Percentiles rank a stretch among this genome's conserved stretches.
phyloP scores from a whole-genome alignment of 2,888 invertebrate species.

The Watsonalla cultraria region DNA sequence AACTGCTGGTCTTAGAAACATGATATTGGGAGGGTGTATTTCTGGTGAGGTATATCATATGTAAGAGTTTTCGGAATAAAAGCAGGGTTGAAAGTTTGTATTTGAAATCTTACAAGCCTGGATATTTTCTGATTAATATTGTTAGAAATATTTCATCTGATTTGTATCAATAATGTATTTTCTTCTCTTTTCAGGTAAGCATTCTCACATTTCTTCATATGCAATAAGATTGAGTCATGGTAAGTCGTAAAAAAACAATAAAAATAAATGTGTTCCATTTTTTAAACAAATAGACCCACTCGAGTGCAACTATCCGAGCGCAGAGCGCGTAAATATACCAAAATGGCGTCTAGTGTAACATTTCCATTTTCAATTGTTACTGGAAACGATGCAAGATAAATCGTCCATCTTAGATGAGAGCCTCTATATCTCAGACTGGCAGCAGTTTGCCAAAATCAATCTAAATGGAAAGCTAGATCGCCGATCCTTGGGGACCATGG shows the following conservation, averaged over 20 bases:
- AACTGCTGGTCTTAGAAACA: too few relatives aligned
- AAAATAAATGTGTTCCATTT: not conserved
- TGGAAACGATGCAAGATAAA: constrained; percentile 44
- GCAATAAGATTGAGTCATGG: constrained; percentile 7
- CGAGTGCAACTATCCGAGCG: constrained; percentile 15
- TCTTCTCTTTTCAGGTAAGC: constrained; percentile 19
- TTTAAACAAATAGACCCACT: constrained; percentile 7
- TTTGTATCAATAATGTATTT: not conserved
- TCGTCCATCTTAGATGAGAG: constrained; percentile 58
- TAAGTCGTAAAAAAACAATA: constrained; percentile 6
- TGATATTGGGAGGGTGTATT: too few relatives aligned
- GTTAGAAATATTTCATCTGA: not conserved
- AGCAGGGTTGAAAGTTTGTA: too few relatives aligned
- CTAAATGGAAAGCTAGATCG: constrained; percentile 29
- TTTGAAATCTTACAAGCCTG: too few relatives aligned
- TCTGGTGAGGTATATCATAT: too few relatives aligned
- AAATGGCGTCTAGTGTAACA: constrained; percentile 18
- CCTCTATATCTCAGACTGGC: constrained; percentile 39
- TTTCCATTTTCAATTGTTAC: constrained; percentile 14
- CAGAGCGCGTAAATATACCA: constrained; percentile 10
- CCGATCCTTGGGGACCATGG: constrained; percentile 17
- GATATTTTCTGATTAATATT: too few relatives aligned
- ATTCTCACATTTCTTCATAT: constrained; percentile 2
- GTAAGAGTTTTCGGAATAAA: not conserved
- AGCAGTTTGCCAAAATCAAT: constrained; percentile 65